Conservation (phyloP, 92 coral and sea anemone genomes). For the Palythoa heliodiscus region DNA sequence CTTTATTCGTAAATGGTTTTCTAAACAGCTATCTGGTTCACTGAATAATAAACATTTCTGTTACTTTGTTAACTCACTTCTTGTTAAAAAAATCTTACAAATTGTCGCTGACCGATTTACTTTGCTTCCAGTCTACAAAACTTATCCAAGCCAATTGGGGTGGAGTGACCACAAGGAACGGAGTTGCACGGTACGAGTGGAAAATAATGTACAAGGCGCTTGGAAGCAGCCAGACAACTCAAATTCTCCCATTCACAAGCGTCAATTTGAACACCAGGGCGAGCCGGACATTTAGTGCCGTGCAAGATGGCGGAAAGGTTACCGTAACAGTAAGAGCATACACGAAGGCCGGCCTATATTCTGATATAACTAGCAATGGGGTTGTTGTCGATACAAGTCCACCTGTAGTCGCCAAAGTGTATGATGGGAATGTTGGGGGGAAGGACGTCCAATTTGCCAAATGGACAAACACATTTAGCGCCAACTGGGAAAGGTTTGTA, state of each 20-base stretch:
- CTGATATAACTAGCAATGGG: constrained; percentile 78
- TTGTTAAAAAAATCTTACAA: no score
- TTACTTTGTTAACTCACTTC: no score
- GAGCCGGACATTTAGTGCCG: constrained; percentile 51
- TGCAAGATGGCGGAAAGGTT: constrained; percentile 73
- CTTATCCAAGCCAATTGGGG: constrained; percentile 83
- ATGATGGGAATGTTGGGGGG: constrained; percentile 68
- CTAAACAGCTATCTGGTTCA: no score
- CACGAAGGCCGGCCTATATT: constrained; percentile 81
- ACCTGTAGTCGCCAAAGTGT: constrained; percentile 69
- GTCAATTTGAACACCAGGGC: constrained; percentile 62
- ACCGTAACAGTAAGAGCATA: constrained; percentile 63
- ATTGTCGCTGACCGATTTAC: background rate
- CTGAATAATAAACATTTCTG: background rate
- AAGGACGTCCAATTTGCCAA: constrained; percentile 69
- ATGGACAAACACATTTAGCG: constrained; percentile 82
- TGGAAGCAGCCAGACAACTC: constrained; percentile 45
- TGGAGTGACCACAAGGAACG: constrained; percentile 76
- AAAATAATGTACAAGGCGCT: constrained; percentile 58
- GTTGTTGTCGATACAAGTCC: constrained; percentile 78
- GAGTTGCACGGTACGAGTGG: constrained; percentile 77
- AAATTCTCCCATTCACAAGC: constrained; percentile 60
- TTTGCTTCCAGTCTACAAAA: constrained; percentile 52
- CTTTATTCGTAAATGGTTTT: no score
- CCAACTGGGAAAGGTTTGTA: constrained; percentile 71